A percentile compares a stretch with the other conserved stretches of the same genome.
Conservation (phyloP, 2,888 invertebrate species). For the Drosophila picticornis region DNA sequence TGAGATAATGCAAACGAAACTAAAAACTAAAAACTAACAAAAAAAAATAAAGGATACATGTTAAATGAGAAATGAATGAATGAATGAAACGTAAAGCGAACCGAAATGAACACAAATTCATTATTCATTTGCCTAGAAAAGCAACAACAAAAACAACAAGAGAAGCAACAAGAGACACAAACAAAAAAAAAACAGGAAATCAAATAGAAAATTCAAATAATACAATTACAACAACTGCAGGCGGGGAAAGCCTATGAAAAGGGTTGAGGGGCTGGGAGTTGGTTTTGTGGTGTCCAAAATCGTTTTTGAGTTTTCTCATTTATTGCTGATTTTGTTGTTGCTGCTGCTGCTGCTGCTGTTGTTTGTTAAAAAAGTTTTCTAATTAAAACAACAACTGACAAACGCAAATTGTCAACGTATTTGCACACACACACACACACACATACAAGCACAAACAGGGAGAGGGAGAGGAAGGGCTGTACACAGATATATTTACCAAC, state of each 20-base stretch:
- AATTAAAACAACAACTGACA: slow-evolving; percentile 81
- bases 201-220: slow-evolving; percentile 78
- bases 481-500: slow-evolving; percentile 66
- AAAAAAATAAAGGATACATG: neutral
- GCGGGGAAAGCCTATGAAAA: slow-evolving; percentile 1
- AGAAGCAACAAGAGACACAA: slow-evolving; percentile 14
- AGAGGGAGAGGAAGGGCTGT: slow-evolving; percentile 3
- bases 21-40: slow-evolving; percentile 9
- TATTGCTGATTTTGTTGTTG: slow-evolving; percentile 43
- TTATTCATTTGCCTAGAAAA: slow-evolving; percentile 71
- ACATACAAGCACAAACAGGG: slow-evolving; percentile 10
- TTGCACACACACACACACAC: slow-evolving; percentile 36
- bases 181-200: slow-evolving; percentile 47
- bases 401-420: slow-evolving; percentile 79
- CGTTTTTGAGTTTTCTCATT: slow-evolving; percentile 75
- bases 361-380: slow-evolving; percentile 79
- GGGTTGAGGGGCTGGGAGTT: slow-evolving; percentile 9
- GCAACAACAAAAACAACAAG: slow-evolving; percentile 10
- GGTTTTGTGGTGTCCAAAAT: slow-evolving; percentile 73
- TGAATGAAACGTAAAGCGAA: slow-evolving; percentile 26
- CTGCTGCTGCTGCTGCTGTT: slow-evolving; percentile 62
- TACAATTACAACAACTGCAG: slow-evolving; percentile 46
- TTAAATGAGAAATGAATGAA: slow-evolving; percentile 1
- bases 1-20: slow-evolving; percentile 32
- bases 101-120: slow-evolving; percentile 68